Percentiles rank a stretch among this genome's conserved stretches.
phyloP scores from a whole-genome alignment of 2,797 vertebrate species.

The Chaetophractus vellerosus region DNA sequence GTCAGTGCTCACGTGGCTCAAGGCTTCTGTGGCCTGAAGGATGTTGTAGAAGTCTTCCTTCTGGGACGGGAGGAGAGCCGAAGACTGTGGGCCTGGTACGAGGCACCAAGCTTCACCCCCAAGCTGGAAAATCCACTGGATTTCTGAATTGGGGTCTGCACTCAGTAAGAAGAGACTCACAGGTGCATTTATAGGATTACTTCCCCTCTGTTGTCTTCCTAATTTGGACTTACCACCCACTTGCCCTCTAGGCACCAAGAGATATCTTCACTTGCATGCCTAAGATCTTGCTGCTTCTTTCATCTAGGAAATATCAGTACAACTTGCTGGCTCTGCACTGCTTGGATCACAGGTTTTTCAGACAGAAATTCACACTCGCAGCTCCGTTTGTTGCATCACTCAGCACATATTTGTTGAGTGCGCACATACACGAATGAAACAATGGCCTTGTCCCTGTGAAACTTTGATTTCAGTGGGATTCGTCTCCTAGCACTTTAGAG shows the following conservation, averaged over 20 bases:
- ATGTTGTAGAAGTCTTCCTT: background rate
- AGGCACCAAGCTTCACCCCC: background rate
- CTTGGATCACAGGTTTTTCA: background rate
- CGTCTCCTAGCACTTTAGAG: background rate
- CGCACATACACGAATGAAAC: background rate
- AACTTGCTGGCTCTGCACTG: background rate
- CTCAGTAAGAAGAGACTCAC: background rate
- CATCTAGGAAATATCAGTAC: background rate
- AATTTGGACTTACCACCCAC: background rate
- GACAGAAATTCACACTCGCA: background rate
- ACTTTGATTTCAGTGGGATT: background rate
- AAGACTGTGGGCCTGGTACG: background rate
- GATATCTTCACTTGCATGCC: background rate
- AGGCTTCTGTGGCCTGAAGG: background rate
- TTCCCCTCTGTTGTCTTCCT: background rate
- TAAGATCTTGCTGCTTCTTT: constrained; percentile 33
- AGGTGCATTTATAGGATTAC: background rate
- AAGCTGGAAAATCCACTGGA: background rate
- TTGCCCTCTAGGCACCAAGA: background rate
- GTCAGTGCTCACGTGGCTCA: accelerated
- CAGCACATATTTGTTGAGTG: background rate
- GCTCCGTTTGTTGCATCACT: background rate
- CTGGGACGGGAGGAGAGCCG: accelerated
- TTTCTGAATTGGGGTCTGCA: background rate
- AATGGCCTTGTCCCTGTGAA: accelerated